phyloP scores from a whole-genome alignment of 2,113 vertebrate genomes.

The Camarhynchus parvulus region DNA sequence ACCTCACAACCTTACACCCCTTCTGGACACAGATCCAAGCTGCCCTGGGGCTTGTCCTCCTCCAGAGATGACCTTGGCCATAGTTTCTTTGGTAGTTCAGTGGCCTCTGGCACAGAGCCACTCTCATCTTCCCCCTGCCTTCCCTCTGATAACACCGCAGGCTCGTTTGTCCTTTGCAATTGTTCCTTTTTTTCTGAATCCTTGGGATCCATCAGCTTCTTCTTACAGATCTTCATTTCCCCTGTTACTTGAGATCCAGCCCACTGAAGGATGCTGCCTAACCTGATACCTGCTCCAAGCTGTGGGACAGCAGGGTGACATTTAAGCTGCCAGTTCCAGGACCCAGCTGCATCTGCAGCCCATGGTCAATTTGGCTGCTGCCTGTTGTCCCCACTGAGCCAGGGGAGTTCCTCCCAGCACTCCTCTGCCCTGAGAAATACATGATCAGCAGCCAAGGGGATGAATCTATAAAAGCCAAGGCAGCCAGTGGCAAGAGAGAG shows the following conservation, averaged over 20 bases:
- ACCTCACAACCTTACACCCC: neutral
- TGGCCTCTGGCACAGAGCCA: neutral
- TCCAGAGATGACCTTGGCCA: neutral
- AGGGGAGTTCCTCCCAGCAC: neutral
- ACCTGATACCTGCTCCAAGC: neutral
- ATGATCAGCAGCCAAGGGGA: neutral
- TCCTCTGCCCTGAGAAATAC: neutral
- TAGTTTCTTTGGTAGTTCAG: neutral
- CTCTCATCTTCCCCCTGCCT: neutral
- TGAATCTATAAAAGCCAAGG: neutral
- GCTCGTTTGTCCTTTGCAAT: neutral
- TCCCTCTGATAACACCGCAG: neutral
- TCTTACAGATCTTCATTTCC: neutral
- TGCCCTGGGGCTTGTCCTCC: neutral
- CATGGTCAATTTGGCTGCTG: neutral
- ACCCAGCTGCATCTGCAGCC: neutral
- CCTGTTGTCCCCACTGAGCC: neutral
- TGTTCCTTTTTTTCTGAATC: neutral
- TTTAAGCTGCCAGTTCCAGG: neutral
- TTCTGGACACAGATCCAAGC: constrained; percentile 14
- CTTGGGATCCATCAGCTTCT: neutral
- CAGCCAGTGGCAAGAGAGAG: neutral
- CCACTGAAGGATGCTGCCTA: neutral
- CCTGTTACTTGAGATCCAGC: neutral
- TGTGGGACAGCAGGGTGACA: neutral